A percentile compares a stretch with the other conserved stretches of the same genome.
Evolutionary conservation across 2,888 invertebrate genomes (phyloP).

Genomic region (Chrysomela aeneicollis): DNA sequence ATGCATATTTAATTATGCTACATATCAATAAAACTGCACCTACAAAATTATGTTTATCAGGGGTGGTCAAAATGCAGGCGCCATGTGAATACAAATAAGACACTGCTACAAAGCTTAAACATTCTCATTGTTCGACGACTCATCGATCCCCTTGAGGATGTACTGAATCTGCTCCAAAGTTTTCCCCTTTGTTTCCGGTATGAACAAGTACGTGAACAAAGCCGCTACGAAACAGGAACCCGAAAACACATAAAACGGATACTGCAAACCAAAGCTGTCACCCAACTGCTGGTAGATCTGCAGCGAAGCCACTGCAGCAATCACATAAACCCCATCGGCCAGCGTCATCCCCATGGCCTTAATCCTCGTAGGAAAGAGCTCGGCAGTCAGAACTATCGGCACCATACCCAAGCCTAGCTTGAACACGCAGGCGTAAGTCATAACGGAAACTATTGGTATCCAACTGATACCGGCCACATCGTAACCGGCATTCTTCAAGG

Average conservation of each 20-base stretch:
- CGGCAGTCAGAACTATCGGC: conserved; percentile 58
- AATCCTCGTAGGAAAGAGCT: conserved; percentile 57
- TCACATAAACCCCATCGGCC: conserved; percentile 55
- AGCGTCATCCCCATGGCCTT: conserved; percentile 59
- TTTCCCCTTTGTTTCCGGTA: conserved; percentile 48
- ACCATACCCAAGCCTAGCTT: conserved; percentile 58
- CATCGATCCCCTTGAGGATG: conserved; percentile 29
- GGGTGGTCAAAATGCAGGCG: no score
- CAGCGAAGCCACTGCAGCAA: conserved; percentile 51
- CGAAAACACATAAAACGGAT: conserved; percentile 55
- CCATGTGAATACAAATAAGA: no score
- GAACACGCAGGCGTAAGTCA: conserved; percentile 56
- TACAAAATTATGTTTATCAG: no score
- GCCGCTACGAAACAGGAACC: conserved; percentile 43
- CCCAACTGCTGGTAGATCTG: conserved; percentile 52
- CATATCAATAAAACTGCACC: no score
- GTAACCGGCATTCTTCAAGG: conserved; percentile 49
- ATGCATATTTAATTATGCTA: no score
- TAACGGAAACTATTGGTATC: conserved; percentile 56
- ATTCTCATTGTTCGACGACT: neutral
- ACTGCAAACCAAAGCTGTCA: conserved; percentile 50
- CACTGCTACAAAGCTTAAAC: neutral
- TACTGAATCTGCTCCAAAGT: conserved; percentile 34
- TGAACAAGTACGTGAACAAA: conserved; percentile 47
- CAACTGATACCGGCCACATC: conserved; percentile 52